Evolutionary conservation across 1,140 invertebrate genomes (phyloP).

Genomic region (Stegodyphus dumicola): DNA sequence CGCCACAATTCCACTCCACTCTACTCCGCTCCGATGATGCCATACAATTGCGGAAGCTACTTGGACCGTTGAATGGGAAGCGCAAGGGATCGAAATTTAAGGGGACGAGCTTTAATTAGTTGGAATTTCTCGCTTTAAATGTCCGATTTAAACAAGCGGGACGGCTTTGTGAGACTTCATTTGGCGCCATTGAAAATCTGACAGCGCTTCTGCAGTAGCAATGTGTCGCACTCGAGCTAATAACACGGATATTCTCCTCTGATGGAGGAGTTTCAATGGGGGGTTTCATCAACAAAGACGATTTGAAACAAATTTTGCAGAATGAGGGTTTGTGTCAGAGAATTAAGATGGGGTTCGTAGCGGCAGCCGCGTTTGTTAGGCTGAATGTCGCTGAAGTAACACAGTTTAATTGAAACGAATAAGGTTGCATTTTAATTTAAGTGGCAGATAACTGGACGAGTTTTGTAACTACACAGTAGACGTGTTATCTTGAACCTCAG

Average conservation of each 20-base stretch:
- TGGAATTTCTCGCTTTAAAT: conserved; percentile 48
- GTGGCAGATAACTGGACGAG: too few species aligned
- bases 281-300: not conserved
- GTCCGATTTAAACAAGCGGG: conserved; percentile 38
- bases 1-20: not conserved
- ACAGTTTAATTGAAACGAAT: too few species aligned
- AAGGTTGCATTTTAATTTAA: too few species aligned
- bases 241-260: conserved; percentile 23
- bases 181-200: conserved; percentile 15
- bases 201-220: not conserved
- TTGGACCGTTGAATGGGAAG: conserved; percentile 4
- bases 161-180: conserved; percentile 38
- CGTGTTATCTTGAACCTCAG: too few species aligned
- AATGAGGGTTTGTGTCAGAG: not conserved
- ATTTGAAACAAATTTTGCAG: not conserved
- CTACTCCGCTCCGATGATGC: not conserved
- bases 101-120: conserved; percentile 32
- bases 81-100: conserved; percentile 37
- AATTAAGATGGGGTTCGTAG: too few species aligned
- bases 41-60: not conserved
- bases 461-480: too few species aligned
- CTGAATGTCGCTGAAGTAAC: too few species aligned
- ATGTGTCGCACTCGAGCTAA: conserved; percentile 14
- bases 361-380: too few species aligned
- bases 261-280: conserved; percentile 14